These are phyloP conservation scores for Oreocharis arfaki DNA, from an alignment of 2,113 vertebrate genomes.

Conservation along the genomic window DNA sequence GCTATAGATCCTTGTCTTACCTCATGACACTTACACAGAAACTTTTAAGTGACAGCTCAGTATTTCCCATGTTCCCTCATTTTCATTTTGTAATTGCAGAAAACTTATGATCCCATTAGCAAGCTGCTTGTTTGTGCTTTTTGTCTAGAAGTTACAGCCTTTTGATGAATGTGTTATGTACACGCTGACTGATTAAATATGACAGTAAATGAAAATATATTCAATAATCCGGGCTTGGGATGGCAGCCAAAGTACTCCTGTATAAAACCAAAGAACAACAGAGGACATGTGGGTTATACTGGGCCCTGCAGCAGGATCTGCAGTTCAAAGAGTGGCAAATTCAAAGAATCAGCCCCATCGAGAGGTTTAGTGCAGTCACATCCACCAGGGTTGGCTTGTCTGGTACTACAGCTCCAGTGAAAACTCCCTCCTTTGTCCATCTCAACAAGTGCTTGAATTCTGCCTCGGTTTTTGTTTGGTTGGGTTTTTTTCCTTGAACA, in stretches of 20 bases:
- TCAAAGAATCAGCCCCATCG: not conserved
- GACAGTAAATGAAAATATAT: constrained; percentile 9
- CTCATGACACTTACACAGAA: not conserved
- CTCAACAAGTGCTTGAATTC: not conserved
- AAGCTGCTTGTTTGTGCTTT: not conserved
- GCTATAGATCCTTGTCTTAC: not conserved
- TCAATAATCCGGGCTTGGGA: not conserved
- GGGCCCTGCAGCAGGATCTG: not conserved
- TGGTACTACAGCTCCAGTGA: not conserved
- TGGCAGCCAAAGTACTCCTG: not conserved
- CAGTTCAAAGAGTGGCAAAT: not conserved
- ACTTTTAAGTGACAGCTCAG: not conserved
- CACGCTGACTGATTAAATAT: not conserved
- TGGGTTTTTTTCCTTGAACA: not conserved
- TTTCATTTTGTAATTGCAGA: not conserved
- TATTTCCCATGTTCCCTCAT: not conserved
- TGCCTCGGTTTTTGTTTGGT: not conserved
- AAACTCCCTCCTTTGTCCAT: not conserved
- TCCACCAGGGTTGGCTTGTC: not conserved
- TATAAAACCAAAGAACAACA: not conserved
- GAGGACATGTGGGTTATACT: not conserved
- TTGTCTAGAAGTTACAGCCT: not conserved
- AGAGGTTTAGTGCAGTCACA: not conserved
- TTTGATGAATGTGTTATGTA: not conserved
- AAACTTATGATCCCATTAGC: constrained; percentile 14